phyloP scores from a whole-genome alignment of 2,113 vertebrate genomes.

The Enhydra lutris region DNA sequence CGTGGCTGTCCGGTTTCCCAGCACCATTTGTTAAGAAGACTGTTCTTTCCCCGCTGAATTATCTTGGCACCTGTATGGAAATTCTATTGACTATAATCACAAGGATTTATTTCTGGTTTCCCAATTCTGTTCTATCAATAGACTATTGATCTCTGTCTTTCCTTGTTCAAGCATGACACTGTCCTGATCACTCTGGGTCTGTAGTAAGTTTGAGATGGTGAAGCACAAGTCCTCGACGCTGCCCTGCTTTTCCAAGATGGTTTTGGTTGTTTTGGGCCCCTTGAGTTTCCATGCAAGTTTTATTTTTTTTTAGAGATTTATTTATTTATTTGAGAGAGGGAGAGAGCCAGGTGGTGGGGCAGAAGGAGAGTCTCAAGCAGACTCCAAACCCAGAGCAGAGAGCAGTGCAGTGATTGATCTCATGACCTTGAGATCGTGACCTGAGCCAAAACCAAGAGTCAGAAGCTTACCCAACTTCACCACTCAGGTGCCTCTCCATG shows the following conservation, averaged over 20 bases:
- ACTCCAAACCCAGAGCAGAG: no score
- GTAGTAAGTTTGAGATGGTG: neutral
- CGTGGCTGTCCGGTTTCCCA: neutral
- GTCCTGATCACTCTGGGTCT: neutral
- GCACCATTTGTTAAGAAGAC: neutral
- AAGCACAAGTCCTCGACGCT: neutral
- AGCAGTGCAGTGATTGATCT: neutral
- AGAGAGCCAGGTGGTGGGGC: neutral
- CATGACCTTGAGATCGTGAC: neutral
- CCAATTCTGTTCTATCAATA: neutral
- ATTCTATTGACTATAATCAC: neutral
- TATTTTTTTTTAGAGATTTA: neutral
- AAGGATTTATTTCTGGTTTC: neutral
- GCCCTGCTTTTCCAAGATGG: neutral
- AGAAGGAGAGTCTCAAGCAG: neutral
- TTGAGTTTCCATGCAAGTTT: neutral
- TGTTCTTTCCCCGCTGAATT: neutral
- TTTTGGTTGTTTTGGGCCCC: neutral
- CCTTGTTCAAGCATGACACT: neutral
- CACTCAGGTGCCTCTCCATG: neutral
- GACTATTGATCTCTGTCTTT: neutral
- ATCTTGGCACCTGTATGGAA: neutral
- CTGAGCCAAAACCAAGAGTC: neutral
- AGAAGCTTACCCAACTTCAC: neutral
- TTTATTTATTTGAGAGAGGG: neutral